Conservation (phyloP, 2,888 invertebrate genomes). For the Orthonychiurus folsomi region DNA sequence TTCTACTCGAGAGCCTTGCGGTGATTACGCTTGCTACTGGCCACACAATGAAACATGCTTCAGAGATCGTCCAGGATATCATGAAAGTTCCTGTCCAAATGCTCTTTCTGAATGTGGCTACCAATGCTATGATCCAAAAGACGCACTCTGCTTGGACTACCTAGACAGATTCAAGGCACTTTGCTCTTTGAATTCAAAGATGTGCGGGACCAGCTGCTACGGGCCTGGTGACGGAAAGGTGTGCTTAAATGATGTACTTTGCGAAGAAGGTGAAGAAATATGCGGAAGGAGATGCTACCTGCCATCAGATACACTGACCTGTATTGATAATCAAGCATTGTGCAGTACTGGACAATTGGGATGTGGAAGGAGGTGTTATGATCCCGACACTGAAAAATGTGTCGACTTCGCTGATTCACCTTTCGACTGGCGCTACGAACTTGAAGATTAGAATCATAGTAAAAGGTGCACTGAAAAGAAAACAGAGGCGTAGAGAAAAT, state of each 20-base stretch:
- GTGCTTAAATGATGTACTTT: background rate
- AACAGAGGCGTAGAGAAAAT: no score
- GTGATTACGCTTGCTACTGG: background rate
- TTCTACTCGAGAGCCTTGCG: background rate
- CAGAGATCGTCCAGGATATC: background rate
- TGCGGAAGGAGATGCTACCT: background rate
- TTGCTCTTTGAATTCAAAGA: background rate
- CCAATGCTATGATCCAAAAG: background rate
- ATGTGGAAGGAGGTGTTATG: background rate
- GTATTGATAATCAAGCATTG: background rate
- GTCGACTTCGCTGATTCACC: background rate
- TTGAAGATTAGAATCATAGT: no score
- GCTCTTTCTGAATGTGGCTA: background rate
- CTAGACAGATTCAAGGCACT: background rate
- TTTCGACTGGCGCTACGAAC: background rate
- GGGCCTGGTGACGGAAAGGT: background rate
- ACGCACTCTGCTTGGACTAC: background rate
- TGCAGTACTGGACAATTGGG: background rate
- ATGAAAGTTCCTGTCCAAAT: background rate
- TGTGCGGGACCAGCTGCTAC: background rate
- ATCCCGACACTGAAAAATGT: background rate
- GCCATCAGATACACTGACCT: background rate
- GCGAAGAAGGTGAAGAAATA: background rate
- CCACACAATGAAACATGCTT: background rate
- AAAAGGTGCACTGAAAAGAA: no score